Conservation (phyloP, 2,113 vertebrate genomes). For the Phainopepla nitens region DNA sequence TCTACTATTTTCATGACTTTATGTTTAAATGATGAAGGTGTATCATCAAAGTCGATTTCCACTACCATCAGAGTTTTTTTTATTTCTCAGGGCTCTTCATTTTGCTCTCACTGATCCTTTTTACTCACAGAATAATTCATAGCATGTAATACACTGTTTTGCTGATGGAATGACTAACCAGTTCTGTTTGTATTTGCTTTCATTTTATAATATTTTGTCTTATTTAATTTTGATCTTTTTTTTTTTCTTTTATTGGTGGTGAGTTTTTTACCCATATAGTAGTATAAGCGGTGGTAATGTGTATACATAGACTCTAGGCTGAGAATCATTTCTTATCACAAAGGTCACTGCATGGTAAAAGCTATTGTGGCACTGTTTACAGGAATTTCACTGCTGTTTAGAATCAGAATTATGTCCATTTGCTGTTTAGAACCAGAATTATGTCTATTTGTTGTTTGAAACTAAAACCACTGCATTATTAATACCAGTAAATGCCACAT, state of each 20-base stretch:
- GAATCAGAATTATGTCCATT: constrained; percentile 28
- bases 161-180: not conserved
- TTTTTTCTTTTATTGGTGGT: not conserved
- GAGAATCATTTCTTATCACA: constrained; percentile 19
- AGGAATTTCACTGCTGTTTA: constrained; percentile 10
- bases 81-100: not conserved
- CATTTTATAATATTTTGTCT: not conserved
- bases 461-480: constrained; percentile 56
- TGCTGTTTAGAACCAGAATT: constrained; percentile 27
- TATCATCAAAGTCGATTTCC: not conserved
- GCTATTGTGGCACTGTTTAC: not conserved
- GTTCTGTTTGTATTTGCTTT: not conserved
- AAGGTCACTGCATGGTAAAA: not conserved
- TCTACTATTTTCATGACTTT: not conserved
- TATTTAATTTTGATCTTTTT: not conserved
- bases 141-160: not conserved
- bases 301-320: not conserved
- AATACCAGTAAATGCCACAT: constrained; percentile 49
- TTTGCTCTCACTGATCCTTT: not conserved
- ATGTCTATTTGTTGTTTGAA: constrained; percentile 28
- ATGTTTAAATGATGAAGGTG: not conserved
- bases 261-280: not conserved
- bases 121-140: not conserved
- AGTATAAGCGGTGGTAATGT: not conserved
- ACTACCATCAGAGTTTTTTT: not conserved